Percentiles rank a stretch among this genome's conserved stretches.
Evolutionary conservation across 2,797 vertebrate species (phyloP).

Genomic region (Lophotriccus pileatus): DNA sequence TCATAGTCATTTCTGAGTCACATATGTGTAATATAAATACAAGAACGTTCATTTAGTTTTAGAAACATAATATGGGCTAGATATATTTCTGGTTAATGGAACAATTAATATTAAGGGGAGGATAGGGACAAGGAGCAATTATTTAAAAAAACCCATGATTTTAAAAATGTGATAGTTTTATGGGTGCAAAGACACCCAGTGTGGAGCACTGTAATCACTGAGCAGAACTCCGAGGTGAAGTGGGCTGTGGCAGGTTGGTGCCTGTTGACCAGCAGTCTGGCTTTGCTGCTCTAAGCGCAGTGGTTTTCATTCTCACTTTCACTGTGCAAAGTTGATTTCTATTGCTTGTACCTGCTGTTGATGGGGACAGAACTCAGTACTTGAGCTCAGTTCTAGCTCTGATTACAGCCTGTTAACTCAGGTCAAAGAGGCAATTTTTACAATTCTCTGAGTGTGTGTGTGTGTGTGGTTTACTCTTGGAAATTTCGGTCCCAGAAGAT

Average conservation of each 20-base stretch:
- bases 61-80: background rate
- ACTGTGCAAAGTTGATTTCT: background rate
- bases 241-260: background rate
- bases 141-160: background rate
- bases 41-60: background rate
- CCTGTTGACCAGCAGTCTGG: background rate
- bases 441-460: background rate
- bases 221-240: background rate
- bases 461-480: background rate
- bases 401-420: background rate
- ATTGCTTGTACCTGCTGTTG: background rate
- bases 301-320: background rate
- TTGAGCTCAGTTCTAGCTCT: background rate
- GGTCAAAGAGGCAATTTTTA: background rate
- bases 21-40: background rate
- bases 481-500: background rate
- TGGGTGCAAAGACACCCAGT: background rate
- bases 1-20: background rate
- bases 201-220: background rate
- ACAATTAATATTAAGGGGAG: background rate
- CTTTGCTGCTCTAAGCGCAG: background rate
- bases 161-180: background rate
- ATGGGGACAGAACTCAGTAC: background rate
- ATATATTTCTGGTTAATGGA: background rate
- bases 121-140: background rate